phyloP scores from a whole-genome alignment of 2,113 vertebrate species.

The Oncorhynchus kisutch region DNA sequence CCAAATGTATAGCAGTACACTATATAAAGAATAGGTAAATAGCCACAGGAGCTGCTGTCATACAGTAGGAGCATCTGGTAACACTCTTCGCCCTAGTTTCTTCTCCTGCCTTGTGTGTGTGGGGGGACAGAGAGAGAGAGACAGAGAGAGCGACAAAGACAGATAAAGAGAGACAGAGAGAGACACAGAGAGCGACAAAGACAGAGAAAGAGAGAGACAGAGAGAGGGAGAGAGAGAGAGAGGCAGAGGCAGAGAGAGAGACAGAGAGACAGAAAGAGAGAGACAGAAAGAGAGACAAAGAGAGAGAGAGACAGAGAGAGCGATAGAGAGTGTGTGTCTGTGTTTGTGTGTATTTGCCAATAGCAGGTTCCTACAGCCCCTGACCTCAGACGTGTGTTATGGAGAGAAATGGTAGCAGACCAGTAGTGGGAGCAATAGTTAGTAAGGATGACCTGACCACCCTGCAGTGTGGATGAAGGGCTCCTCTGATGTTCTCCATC shows the following conservation, averaged over 20 bases:
- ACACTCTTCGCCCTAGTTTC: constrained; percentile 43
- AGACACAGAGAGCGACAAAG: too few species aligned
- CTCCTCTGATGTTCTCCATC: constrained; percentile 48
- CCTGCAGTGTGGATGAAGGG: neutral
- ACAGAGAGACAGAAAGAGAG: too few species aligned
- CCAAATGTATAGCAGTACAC: too few species aligned
- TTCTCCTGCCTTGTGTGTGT: constrained; percentile 6
- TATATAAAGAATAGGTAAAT: too few species aligned
- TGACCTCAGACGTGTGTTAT: neutral
- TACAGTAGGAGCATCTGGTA: constrained; percentile 53
- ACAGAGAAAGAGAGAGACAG: neutral
- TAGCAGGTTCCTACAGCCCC: neutral
- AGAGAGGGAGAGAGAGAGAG: neutral
- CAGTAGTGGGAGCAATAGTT: neutral
- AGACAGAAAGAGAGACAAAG: too few species aligned
- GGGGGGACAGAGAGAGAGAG: constrained; percentile 26
- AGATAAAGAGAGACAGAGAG: neutral
- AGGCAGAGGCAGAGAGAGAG: neutral
- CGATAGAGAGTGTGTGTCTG: too few species aligned
- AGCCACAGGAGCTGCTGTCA: neutral
- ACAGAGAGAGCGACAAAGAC: neutral
- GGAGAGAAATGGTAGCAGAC: neutral
- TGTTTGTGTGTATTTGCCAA: too few species aligned
- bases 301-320: too few species aligned
- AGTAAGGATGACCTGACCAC: neutral